These are phyloP conservation scores for Stichopus horrens DNA, from an alignment of 53 echinoderm and acorn worm species.

Conservation along the genomic window DNA sequence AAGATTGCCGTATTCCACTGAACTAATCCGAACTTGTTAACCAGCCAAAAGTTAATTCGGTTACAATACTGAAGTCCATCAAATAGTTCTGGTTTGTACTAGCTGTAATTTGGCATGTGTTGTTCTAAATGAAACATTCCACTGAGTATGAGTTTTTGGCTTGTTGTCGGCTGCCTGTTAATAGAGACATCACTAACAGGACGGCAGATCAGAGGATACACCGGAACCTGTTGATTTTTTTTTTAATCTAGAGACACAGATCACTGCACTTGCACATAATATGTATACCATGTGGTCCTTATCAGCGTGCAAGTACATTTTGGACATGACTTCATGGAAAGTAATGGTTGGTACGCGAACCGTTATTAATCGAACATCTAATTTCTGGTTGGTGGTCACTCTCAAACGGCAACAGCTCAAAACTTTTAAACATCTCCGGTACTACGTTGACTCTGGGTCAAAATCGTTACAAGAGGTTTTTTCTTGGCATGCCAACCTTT, in stretches of 20 bases:
- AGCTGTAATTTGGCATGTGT: too few species aligned
- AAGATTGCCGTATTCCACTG: too few species aligned
- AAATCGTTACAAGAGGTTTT: background rate
- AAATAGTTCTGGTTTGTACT: too few species aligned
- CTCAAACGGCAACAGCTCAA: background rate
- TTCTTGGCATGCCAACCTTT: constrained; percentile 13
- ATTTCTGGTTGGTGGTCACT: constrained; percentile 7
- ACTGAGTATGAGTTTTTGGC: background rate
- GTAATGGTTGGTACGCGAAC: background rate
- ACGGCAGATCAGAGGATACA: constrained; percentile 19
- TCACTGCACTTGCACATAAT: constrained; percentile 6
- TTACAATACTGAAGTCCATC: too few species aligned
- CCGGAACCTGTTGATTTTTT: background rate
- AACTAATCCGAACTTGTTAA: too few species aligned
- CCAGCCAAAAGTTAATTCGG: too few species aligned
- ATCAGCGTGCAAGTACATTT: background rate
- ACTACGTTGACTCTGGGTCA: background rate
- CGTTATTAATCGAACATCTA: constrained; percentile 3
- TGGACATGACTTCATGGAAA: constrained; percentile 1
- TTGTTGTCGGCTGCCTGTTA: constrained; percentile 24
- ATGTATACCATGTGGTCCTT: constrained; percentile 22
- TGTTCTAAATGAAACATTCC: background rate
- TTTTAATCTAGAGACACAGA: background rate
- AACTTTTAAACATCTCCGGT: background rate
- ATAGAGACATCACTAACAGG: background rate